Evolutionary conservation across 2,113 vertebrate genomes (phyloP), one percentile per base, ranked within the genome.

Genomic region (Echinops telfairi): DNA sequence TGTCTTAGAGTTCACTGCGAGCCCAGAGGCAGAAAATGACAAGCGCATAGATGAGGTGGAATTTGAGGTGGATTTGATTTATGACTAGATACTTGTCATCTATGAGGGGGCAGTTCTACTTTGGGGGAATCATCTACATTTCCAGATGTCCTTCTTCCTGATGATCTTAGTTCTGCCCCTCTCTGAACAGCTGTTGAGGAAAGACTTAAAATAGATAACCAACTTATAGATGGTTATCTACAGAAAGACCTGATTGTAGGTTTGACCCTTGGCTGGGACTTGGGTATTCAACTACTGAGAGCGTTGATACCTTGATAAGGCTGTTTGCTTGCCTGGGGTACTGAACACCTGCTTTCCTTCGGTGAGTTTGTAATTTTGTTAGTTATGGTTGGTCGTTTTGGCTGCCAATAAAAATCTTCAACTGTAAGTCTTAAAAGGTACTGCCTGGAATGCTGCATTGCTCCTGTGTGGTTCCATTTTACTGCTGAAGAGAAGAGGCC

Each of bases 331-430:
- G 29, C 70, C 47, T 78, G 22, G 3, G 25, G 53, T 36, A 68
- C 23, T 73, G 47, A 86, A 84, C 16, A 29, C 58, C 58, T 66
- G 40, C 25, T 71, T 86, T 93, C 15, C 66, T 87, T 92, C 33
- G 86, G 31, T 66, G 40, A 84, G 33, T 77, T 57, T 92, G 71
- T 6, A 29, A 73, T 86, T 80, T 86, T 68, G 58, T 82, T 75
- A 73, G 27, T 66, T 78, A 22, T 27, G 47, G 10, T 8, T 88
- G 5, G 38, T 36, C 2, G 8, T 53, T 58, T 64, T 10, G 73
- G 40, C 17, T 6, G 93, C 22, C 75, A 88, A 3, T 6, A 90
- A 70, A 91, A 47, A 29, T 16, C 43, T 83, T 86, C 58, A 79
- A n/a, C 23, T 40, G 11, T 40, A 36, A 60, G 19, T 86, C 43